Evolutionary conservation across 1,140 invertebrate genomes (phyloP), one percentile per base, ranked within the genome.

Genomic region (Drosophila grimshawi): DNA sequence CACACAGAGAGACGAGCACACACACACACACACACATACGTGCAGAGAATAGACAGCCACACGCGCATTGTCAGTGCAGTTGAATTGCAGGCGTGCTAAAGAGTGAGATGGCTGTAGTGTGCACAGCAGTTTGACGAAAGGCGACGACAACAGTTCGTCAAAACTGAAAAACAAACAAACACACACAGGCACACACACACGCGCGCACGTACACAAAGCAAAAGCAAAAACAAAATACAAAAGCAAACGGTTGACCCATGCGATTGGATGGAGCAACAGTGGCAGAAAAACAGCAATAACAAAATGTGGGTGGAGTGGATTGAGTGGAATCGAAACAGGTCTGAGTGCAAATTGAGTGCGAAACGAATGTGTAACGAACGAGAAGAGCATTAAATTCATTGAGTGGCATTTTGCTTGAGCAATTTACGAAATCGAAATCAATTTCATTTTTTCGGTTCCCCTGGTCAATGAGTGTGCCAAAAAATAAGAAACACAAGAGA

Each of bases 121-220:
- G 62, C 59, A 7, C 8, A 56, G 53, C 67, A 64, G 52, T 72
- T 79, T 89, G 83, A 88, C 83, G 83, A 88, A 82, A 86, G 64
- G 83, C 85, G 80, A 78, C 86, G 85, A 89, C 85, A 89, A 82
- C 85, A 88, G 85, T 89, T 85, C 85, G 85, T 88, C 86, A 88
- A 89, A 85, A 45, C 6, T 75, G 61, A 39, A 61, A 73, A 72
- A 65, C 52, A 74, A 53, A 45, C 49, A 80, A 59, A 68, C 41
- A 66, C 69, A 74, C 48, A 61, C 64, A 46, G 5, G 2, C 33
- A 32, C 19, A 45, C 49, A 80, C 41, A 66, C 69, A 74, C 48
- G 55, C 64, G 37, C 3, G 33, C 33, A 32, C 19, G 48, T 8
- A 52, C 5, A 48, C 51, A 27, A 56, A 66, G 61, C 55, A 72